Conservation (phyloP, 2,888 invertebrate genomes). For the Loripinus fragilis region DNA sequence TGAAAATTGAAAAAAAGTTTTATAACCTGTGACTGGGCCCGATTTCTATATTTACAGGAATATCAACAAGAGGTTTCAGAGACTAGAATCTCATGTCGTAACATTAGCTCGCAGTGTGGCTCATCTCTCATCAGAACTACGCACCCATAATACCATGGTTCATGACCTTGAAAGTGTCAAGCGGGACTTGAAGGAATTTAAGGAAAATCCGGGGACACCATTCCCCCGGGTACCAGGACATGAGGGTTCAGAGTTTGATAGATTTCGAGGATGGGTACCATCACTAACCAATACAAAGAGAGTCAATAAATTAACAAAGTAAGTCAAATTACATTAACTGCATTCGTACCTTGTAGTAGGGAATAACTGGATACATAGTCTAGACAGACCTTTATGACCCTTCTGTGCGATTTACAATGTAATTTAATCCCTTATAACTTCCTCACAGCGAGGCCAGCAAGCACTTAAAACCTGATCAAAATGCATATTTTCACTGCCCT, state of each 20-base stretch:
- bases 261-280: constrained; percentile 82
- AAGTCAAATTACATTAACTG: too few relatives aligned
- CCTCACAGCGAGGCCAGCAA: too few relatives aligned
- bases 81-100: constrained; percentile 95
- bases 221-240: constrained; percentile 45
- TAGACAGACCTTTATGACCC: too few relatives aligned
- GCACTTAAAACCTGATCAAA: too few relatives aligned
- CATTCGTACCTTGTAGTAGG: too few relatives aligned
- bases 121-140: constrained; percentile 95
- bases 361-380: too few relatives aligned
- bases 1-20: neutral
- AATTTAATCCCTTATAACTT: too few relatives aligned
- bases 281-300: constrained; percentile 92
- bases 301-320: constrained; percentile 93
- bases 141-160: constrained; percentile 94
- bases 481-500: too few relatives aligned
- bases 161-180: constrained; percentile 94
- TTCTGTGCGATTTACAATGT: too few relatives aligned
- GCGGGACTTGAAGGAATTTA: constrained; percentile 90
- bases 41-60: constrained; percentile 85
- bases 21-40: neutral
- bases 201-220: constrained; percentile 49
- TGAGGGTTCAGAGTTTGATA: constrained; percentile 74
- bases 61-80: constrained; percentile 93
- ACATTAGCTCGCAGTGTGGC: constrained; percentile 95